Evolutionary conservation across 2,113 vertebrate genomes (phyloP).

Genomic region (Entelurus aequoreus): DNA sequence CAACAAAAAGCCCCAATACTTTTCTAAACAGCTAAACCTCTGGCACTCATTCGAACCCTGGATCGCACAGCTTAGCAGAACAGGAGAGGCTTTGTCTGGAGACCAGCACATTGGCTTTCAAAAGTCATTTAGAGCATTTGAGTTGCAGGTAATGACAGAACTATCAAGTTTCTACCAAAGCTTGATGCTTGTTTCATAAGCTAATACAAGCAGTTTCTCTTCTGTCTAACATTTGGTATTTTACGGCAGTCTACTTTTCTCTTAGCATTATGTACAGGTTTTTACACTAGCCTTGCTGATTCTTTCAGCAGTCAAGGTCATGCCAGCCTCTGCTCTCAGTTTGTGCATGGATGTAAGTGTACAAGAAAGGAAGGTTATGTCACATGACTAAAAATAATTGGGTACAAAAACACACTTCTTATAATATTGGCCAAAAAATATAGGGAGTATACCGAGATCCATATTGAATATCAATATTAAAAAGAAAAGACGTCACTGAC

Average conservation of each 20-base stretch:
- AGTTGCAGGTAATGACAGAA: constrained; percentile 1
- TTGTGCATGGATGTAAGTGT: too few species aligned
- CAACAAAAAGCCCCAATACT: constrained; percentile 27
- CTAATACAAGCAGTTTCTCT: not conserved
- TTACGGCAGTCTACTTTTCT: not conserved
- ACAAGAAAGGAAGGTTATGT: too few species aligned
- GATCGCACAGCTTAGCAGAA: constrained; percentile 40
- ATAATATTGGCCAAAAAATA: too few species aligned
- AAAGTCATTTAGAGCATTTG: not conserved
- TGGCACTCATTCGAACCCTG: constrained; percentile 30
- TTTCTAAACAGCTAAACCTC: constrained; percentile 23
- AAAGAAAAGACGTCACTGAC: too few species aligned
- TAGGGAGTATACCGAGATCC: too few species aligned
- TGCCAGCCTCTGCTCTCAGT: too few species aligned
- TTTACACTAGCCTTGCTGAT: not conserved
- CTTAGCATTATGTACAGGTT: not conserved
- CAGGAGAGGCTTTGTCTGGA: constrained; percentile 49
- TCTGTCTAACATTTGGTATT: not conserved
- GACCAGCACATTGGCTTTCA: constrained; percentile 8
- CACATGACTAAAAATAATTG: too few species aligned
- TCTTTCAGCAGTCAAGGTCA: too few species aligned
- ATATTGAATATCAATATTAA: too few species aligned
- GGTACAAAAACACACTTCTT: too few species aligned
- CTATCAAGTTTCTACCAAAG: constrained; percentile 4
- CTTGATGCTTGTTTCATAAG: not conserved